Conservation (phyloP, 2,797 vertebrate genomes). For the Meriones psammophilus region DNA sequence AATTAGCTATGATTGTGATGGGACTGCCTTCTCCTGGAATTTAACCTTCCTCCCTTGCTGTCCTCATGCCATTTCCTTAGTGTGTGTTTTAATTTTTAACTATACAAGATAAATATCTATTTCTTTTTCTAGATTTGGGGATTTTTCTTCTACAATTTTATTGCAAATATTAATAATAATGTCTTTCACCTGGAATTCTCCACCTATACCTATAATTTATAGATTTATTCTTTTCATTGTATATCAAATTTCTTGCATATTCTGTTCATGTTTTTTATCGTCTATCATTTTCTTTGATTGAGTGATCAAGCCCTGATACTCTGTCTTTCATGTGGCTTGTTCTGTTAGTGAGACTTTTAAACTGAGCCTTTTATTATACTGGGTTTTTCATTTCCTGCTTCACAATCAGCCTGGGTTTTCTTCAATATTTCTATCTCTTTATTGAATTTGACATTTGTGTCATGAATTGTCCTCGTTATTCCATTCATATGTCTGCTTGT, state of each 20-base stretch:
- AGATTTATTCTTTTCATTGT: not conserved
- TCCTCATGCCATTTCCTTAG: not conserved
- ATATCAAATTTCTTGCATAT: not conserved
- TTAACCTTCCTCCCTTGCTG: not conserved
- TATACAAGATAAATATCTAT: not conserved
- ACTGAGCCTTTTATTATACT: not conserved
- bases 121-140: not conserved
- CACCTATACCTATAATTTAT: not conserved
- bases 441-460: not conserved
- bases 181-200: not conserved
- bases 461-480: not conserved
- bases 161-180: not conserved
- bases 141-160: not conserved
- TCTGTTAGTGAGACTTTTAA: not conserved
- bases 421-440: not conserved
- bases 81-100: not conserved
- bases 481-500: not conserved
- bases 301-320: not conserved
- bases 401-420: slow-evolving; percentile 1
- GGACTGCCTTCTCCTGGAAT: not conserved
- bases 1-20: not conserved
- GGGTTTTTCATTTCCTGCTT: not conserved
- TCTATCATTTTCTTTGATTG: not conserved
- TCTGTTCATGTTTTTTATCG: not conserved
- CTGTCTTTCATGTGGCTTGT: not conserved